These are phyloP conservation scores for Galeopterus variegatus DNA, from an alignment of 2,113 vertebrate genomes.

Conservation along the genomic window DNA sequence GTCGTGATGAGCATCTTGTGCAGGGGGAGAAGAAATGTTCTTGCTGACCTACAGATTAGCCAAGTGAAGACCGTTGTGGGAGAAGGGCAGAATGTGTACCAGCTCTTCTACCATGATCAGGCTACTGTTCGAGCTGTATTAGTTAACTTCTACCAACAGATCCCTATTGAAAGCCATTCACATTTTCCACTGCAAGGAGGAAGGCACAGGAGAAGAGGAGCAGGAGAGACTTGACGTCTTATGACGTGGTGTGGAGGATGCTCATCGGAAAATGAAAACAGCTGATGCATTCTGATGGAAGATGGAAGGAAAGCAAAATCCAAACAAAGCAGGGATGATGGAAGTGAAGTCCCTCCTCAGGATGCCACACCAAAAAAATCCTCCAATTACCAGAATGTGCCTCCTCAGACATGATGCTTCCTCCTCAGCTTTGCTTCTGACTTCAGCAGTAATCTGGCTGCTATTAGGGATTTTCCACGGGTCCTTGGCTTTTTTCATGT, in stretches of 20 bases:
- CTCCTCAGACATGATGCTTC: constrained; percentile 90
- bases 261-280: neutral
- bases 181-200: neutral
- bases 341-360: constrained; percentile 69
- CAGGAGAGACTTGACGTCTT: neutral
- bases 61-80: too few relatives aligned
- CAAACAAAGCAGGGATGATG: neutral
- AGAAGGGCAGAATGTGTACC: too few relatives aligned
- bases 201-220: neutral
- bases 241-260: neutral
- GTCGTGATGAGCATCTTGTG: neutral
- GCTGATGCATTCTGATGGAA: neutral
- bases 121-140: neutral
- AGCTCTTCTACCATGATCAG: neutral
- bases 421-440: constrained; percentile 88
- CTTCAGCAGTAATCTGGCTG: constrained; percentile 84
- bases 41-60: neutral
- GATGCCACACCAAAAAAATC: constrained; percentile 89
- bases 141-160: neutral
- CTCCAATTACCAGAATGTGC: constrained; percentile 89
- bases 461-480: constrained; percentile 87
- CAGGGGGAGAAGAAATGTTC: neutral
- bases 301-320: neutral
- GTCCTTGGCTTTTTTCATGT: constrained; percentile 90
- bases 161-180: neutral